phyloP scores from a whole-genome alignment of 2,797 vertebrate genomes.

The Cygnus olor region DNA sequence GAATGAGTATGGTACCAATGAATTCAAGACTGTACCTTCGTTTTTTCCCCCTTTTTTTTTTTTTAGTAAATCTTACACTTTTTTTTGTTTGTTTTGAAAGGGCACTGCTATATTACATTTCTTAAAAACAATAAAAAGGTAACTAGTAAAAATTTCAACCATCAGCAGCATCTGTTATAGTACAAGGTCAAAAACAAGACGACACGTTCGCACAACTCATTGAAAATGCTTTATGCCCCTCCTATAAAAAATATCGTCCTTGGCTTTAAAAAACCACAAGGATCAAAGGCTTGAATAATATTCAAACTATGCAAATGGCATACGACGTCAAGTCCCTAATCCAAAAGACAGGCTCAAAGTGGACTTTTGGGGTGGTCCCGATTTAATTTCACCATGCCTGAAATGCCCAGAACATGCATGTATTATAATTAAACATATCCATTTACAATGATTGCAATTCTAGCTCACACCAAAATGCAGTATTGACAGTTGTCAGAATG shows the following conservation, averaged over 20 bases:
- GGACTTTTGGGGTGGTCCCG: background rate
- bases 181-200: constrained; percentile 44
- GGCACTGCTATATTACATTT: constrained; percentile 32
- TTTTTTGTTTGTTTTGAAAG: background rate
- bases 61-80: background rate
- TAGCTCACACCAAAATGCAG: background rate
- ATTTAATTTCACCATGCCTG: background rate
- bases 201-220: background rate
- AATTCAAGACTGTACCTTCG: background rate
- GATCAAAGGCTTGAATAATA: background rate
- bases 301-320: constrained; percentile 1
- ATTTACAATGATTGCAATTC: background rate
- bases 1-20: background rate
- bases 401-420: background rate
- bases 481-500: background rate
- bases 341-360: constrained; percentile 3
- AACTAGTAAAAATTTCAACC: constrained; percentile 48
- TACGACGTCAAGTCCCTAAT: background rate
- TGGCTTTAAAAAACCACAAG: constrained; percentile 57
- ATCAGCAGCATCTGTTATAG: constrained; percentile 25
- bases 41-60: background rate
- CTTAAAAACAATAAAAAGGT: constrained; percentile 60
- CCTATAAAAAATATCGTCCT: constrained; percentile 60
- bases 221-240: constrained; percentile 3
- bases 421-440: background rate